Conservation (phyloP, 2,888 invertebrate genomes). For the Listrodromus nycthemerus region DNA sequence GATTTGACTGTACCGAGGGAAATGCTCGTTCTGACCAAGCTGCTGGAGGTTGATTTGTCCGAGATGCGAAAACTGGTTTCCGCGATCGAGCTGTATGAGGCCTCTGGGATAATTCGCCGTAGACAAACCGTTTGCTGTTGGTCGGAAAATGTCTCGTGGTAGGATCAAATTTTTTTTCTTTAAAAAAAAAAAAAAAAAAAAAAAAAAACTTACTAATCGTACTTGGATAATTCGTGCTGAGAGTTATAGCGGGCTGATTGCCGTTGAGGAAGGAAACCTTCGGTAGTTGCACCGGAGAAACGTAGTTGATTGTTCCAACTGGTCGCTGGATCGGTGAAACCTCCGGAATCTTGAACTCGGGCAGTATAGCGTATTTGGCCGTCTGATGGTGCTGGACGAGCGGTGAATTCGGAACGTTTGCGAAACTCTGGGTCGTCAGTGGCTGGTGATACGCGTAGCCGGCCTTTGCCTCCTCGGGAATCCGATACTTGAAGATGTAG, state of each 20-base stretch:
- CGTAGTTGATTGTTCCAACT: slow-evolving; percentile 71
- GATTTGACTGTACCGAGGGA: slow-evolving; percentile 45
- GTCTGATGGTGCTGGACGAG: slow-evolving; percentile 61
- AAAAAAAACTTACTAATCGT: not conserved
- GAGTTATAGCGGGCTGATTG: slow-evolving; percentile 51
- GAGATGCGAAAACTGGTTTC: slow-evolving; percentile 37
- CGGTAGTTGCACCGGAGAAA: slow-evolving; percentile 65
- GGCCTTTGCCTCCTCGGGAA: slow-evolving; percentile 71
- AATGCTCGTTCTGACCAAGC: slow-evolving; percentile 63
- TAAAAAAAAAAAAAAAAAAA: not conserved
- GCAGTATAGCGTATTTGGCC: slow-evolving; percentile 65
- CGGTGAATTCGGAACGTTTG: slow-evolving; percentile 65
- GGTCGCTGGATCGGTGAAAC: slow-evolving; percentile 70
- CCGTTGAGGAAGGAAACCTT: slow-evolving; percentile 69
- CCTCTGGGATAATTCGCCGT: slow-evolving; percentile 48
- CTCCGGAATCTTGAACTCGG: slow-evolving; percentile 68
- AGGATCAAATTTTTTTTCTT: too few relatives aligned
- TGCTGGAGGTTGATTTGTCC: slow-evolving; percentile 51
- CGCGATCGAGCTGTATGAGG: slow-evolving; percentile 52
- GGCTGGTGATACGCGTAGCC: slow-evolving; percentile 71
- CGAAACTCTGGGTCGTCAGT: slow-evolving; percentile 67
- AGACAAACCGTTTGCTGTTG: slow-evolving; percentile 27
- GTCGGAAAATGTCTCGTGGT: not conserved
- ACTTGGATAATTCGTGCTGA: slow-evolving; percentile 49
- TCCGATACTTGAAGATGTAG: slow-evolving; percentile 68